These are phyloP conservation scores for Heliconius hewitsoni DNA, from an alignment of 1,140 invertebrate genomes.

Conservation along the genomic window DNA sequence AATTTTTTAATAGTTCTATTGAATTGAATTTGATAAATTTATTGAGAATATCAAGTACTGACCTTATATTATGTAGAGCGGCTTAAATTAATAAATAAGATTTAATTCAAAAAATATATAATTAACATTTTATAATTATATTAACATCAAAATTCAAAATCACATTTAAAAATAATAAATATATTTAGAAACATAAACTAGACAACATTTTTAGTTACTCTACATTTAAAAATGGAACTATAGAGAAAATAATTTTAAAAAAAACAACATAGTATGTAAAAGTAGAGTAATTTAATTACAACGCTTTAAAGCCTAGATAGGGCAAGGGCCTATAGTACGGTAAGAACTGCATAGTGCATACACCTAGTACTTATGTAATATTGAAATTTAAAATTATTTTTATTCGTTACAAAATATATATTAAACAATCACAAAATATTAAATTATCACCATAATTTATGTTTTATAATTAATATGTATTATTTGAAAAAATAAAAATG, in stretches of 20 bases:
- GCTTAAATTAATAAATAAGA: no score
- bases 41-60: no score
- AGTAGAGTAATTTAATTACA: conserved; percentile 6
- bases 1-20: no score
- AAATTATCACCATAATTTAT: no score
- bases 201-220: not conserved
- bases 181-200: not conserved
- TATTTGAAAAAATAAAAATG: no score
- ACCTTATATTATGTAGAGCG: no score
- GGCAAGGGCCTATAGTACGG: not conserved
- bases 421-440: no score
- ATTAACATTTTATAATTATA: no score
- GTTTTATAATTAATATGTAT: no score
- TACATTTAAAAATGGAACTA: not conserved
- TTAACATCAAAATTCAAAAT: not conserved
- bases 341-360: not conserved
- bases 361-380: not conserved
- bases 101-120: no score
- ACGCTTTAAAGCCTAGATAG: conserved; percentile 9
- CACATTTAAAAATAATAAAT: not conserved
- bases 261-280: not conserved
- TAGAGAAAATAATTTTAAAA: not conserved
- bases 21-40: no score
- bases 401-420: not conserved
- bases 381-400: not conserved